These are phyloP conservation scores for Sminthurides aquaticus DNA, from an alignment of 2,888 invertebrate species.

Conservation along the genomic window DNA sequence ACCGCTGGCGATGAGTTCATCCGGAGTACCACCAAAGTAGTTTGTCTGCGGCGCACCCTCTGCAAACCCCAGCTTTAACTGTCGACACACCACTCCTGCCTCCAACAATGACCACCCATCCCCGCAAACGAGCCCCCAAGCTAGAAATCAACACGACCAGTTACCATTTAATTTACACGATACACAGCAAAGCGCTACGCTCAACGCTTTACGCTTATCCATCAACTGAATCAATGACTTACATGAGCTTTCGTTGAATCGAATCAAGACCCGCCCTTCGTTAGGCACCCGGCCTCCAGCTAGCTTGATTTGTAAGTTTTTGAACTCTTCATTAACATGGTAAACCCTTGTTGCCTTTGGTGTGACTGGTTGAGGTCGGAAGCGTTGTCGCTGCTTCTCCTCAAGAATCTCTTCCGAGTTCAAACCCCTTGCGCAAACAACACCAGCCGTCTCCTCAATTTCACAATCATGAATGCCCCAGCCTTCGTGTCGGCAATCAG, in stretches of 20 bases:
- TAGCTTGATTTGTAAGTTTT: conserved; percentile 54
- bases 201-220: too few species aligned
- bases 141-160: conserved; percentile 34
- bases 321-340: background rate
- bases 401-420: conserved; percentile 31
- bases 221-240: background rate
- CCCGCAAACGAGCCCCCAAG: conserved; percentile 74
- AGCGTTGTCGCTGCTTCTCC: background rate
- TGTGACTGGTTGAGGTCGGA: conserved; percentile 1
- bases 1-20: conserved; percentile 57
- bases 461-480: conserved; percentile 79
- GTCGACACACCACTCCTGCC: conserved; percentile 69
- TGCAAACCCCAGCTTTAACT: conserved; percentile 66
- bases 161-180: too few species aligned
- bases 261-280: conserved; percentile 63
- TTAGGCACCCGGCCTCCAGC: conserved; percentile 60
- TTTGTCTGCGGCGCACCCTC: conserved; percentile 67
- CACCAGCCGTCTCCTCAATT: conserved; percentile 71
- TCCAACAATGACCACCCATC: conserved; percentile 82
- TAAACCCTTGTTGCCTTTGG: background rate
- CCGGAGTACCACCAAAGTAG: conserved; percentile 57
- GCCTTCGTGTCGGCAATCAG: conserved; percentile 72
- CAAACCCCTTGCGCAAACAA: conserved; percentile 55
- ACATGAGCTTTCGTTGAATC: background rate
- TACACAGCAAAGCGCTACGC: too few species aligned